Evolutionary conservation across 2,797 vertebrate species (phyloP), one percentile per base, ranked within the genome.

Genomic region (Buceros bicornis): DNA sequence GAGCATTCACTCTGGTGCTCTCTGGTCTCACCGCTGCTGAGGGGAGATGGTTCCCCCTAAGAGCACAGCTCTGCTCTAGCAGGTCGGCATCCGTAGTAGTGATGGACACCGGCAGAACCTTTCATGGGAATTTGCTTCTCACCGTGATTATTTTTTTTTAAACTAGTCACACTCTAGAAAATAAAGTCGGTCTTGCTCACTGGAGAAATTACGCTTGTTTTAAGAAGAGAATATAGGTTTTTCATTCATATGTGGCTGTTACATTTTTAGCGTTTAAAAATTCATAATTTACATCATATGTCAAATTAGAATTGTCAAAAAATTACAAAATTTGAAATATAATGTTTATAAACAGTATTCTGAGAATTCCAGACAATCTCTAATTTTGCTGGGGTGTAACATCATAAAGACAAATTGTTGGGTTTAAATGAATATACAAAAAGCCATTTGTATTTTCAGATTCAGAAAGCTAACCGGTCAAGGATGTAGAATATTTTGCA

Each of bases 11-110:
- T 0, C 35, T 48, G 37, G 22, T 45, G 45, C 40, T 72, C 25
- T 58, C 33, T 12, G 22, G 47, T 69, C 43, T 54, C 29, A 10
- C 16, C 1, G 2, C 43, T 57, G 57, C 53, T 18, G 40, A 31
- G 19, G 47, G 66, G 79, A 24, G 70, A 5, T 11, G 48, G 12
- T 58, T 86, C 17, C 24, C 18, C 6, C 10, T 6, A 47, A 48
- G 22, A 61, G 13, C 58, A n/a, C 19, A 60, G 45, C 40, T 45
- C 70, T 86, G 47, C 45, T 89, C 4, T 2, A 15, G 43, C 2
- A 29, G 47, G 11, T 17, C 10, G 6, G 25, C 51, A 22, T 51
- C 47, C 2, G 0, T 33, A n/a, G 29, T n/a, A 45, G 26, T 72
- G 43, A 28, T 43, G 88, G 73, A n/a, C 31, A 16, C 21, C 37